A percentile compares a stretch with the other conserved stretches of the same genome.
Conservation (phyloP, 2,797 vertebrate genomes). For the Lemur catta region DNA sequence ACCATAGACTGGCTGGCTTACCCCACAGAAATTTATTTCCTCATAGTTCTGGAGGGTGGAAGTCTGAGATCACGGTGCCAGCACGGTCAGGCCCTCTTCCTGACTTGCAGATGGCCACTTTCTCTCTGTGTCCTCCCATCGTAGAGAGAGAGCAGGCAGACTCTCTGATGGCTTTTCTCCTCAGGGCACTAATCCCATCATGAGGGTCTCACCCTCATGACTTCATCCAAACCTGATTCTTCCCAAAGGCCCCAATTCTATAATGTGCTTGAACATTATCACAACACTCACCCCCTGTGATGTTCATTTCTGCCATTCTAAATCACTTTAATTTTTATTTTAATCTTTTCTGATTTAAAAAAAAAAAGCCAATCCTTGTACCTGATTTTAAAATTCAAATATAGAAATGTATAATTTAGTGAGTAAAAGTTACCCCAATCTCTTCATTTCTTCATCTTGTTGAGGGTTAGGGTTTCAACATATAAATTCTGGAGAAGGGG, state of each 20-base stretch:
- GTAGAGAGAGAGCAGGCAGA: not conserved
- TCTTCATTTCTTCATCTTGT: not conserved
- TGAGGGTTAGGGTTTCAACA: not conserved
- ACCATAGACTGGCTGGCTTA: not conserved
- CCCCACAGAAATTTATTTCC: not conserved
- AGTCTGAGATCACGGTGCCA: not conserved
- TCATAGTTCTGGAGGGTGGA: not conserved
- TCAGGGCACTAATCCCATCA: not conserved
- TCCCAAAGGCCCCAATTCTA: not conserved
- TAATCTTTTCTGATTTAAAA: not conserved
- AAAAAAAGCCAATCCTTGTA: not conserved
- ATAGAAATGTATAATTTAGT: not conserved
- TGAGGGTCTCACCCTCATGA: not conserved
- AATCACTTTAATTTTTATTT: not conserved
- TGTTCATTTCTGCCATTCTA: not conserved
- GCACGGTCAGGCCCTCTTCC: not conserved
- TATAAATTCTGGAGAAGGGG: not conserved
- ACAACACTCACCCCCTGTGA: not conserved
- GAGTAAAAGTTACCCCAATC: not conserved
- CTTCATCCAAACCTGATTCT: not conserved
- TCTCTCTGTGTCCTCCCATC: not conserved
- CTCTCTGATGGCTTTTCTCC: not conserved
- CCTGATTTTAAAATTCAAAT: conserved; percentile 35
- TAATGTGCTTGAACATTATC: not conserved
- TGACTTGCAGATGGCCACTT: not conserved